phyloP scores from a whole-genome alignment of 1,140 invertebrate genomes.

The Aphelinus atriplicis region DNA sequence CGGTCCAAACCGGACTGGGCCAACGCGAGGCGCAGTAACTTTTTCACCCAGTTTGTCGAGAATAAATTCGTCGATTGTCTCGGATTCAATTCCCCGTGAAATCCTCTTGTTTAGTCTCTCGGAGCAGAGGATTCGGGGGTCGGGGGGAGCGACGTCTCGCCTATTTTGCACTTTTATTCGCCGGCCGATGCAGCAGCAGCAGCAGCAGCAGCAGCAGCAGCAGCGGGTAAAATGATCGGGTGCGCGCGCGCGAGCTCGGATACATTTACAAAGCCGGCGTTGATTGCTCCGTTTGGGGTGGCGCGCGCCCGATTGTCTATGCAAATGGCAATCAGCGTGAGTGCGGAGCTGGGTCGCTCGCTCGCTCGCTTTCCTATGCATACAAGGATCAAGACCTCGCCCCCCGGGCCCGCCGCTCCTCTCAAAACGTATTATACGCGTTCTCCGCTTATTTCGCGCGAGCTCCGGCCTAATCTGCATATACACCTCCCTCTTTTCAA shows the following conservation, averaged over 20 bases:
- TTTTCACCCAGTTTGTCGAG: no score
- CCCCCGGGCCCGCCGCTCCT: background rate
- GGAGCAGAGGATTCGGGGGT: no score
- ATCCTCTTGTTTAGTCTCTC: no score
- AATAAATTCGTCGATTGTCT: no score
- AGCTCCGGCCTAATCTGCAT: conserved; percentile 13
- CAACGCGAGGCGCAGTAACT: no score
- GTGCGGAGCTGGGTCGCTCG: conserved; percentile 46
- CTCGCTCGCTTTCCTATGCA: conserved; percentile 47
- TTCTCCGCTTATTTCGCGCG: conserved; percentile 3
- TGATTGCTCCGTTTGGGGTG: conserved; percentile 46
- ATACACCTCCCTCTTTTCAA: background rate
- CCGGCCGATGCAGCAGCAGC: conserved; percentile 20
- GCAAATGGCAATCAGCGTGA: conserved; percentile 54
- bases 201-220: conserved; percentile 13
- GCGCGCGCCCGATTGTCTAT: conserved; percentile 44
- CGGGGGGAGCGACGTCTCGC: no score
- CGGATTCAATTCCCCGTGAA: no score
- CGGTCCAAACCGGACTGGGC: no score
- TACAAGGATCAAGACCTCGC: conserved; percentile 52
- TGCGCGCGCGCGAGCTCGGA: background rate
- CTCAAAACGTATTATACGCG: conserved; percentile 14
- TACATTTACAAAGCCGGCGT: conserved; percentile 40
- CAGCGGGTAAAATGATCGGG: conserved; percentile 20
- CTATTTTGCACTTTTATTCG: conserved; percentile 15